Conservation (phyloP, 2,113 vertebrate genomes). For the Rhagologus leucostigma region DNA sequence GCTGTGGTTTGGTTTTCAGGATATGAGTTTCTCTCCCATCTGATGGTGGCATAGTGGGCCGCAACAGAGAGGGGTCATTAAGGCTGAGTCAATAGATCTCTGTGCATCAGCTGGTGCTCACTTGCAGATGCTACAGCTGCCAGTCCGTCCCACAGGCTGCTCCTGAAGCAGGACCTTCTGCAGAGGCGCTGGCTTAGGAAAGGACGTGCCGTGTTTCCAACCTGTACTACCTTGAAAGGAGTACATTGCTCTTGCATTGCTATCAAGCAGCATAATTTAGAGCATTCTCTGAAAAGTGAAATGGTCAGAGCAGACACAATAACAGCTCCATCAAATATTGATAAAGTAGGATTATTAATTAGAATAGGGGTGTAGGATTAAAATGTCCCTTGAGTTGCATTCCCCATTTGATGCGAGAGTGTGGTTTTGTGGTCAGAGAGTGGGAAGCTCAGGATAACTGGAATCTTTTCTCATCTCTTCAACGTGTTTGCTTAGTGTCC, state of each 20-base stretch:
- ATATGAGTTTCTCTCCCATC: neutral
- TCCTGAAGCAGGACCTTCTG: neutral
- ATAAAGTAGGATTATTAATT: constrained; percentile 57
- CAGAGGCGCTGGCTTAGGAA: neutral
- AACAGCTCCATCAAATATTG: constrained; percentile 49
- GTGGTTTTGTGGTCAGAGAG: constrained; percentile 27
- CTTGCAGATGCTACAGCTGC: neutral
- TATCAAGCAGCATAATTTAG: neutral
- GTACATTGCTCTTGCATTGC: neutral
- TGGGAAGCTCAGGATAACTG: constrained; percentile 39
- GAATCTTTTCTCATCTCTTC: constrained; percentile 29
- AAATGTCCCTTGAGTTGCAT: constrained; percentile 47
- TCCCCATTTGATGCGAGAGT: constrained; percentile 1
- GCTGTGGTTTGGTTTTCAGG: neutral
- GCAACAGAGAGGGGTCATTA: neutral
- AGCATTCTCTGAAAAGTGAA: neutral
- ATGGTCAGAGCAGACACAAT: constrained; percentile 5
- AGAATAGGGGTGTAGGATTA: constrained; percentile 37
- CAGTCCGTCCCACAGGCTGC: neutral
- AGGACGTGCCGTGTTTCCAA: fast-evolving
- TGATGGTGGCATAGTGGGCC: neutral
- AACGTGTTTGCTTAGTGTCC: neutral
- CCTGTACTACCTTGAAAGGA: neutral
- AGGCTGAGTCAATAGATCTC: neutral
- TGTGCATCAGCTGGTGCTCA: neutral